Evolutionary conservation across 2,113 vertebrate genomes (phyloP).

Genomic region (Falco punctatus): DNA sequence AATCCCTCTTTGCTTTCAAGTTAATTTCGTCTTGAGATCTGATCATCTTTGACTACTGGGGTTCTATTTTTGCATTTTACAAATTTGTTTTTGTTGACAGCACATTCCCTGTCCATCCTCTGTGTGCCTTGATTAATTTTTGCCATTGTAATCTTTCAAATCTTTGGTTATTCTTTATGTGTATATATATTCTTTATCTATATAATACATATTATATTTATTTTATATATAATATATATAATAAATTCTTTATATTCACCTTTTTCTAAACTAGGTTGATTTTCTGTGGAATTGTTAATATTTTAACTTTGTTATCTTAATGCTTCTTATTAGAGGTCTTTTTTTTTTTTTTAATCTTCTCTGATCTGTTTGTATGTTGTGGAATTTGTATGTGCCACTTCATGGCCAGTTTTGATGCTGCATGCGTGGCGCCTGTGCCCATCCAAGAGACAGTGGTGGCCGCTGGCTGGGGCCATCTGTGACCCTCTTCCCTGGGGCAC

Average conservation of each 20-base stretch:
- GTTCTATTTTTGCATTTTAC: neutral
- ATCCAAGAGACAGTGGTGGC: neutral
- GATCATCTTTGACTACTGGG: neutral
- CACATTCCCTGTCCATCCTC: neutral
- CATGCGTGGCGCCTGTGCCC: neutral
- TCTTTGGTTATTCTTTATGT: neutral
- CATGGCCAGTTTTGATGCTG: neutral
- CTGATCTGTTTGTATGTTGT: neutral
- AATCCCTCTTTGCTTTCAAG: neutral
- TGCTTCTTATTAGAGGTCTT: neutral
- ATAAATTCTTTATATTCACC: too few relatives aligned
- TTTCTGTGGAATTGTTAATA: neutral
- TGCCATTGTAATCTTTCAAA: neutral
- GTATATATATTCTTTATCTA: neutral
- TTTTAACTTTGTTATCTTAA: neutral
- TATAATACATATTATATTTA: too few relatives aligned
- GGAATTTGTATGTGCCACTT: neutral
- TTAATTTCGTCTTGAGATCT: neutral
- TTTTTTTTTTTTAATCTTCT: neutral
- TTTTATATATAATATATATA: too few relatives aligned
- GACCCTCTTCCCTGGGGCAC: too few relatives aligned
- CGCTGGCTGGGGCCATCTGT: fast-evolving
- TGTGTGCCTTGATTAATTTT: neutral
- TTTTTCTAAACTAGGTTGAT: neutral
- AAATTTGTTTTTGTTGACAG: neutral